Conservation (phyloP, 1,140 invertebrate genomes). For the Pachypeltis micranthus region DNA sequence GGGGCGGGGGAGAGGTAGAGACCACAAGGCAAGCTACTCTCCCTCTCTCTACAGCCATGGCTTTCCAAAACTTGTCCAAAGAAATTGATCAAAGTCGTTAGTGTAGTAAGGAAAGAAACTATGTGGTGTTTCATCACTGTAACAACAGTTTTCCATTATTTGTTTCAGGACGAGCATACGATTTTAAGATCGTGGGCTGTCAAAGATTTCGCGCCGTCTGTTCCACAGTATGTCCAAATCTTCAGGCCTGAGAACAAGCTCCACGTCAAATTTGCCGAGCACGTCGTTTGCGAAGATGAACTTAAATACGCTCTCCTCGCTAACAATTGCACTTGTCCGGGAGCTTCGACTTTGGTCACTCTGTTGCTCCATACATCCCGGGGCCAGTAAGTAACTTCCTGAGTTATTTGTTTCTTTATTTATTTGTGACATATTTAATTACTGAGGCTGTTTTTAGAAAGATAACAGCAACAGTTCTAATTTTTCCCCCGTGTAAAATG, state of each 20-base stretch:
- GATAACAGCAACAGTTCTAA: too few relatives aligned
- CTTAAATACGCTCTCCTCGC: slow-evolving; percentile 94
- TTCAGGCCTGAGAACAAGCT: slow-evolving; percentile 96
- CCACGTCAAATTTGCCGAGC: slow-evolving; percentile 95
- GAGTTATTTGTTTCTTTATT: not conserved
- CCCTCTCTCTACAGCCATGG: too few relatives aligned
- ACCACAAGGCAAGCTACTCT: too few relatives aligned
- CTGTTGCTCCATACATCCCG: slow-evolving; percentile 88
- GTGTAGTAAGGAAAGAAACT: too few relatives aligned
- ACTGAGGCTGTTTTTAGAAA: too few relatives aligned
- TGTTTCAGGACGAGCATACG: slow-evolving; percentile 78
- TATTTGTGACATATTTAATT: not conserved
- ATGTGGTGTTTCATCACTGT: too few relatives aligned
- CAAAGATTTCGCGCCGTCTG: slow-evolving; percentile 90
- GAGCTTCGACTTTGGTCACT: slow-evolving; percentile 90
- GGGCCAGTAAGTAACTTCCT: slow-evolving; percentile 82
- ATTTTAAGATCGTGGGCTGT: slow-evolving; percentile 96
- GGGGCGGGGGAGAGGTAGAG: too few relatives aligned
- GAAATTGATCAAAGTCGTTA: too few relatives aligned
- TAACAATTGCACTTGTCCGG: slow-evolving; percentile 96
- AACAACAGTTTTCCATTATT: too few relatives aligned
- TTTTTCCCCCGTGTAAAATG: not conserved
- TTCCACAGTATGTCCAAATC: slow-evolving; percentile 96
- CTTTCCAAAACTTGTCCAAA: too few relatives aligned
- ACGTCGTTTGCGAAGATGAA: slow-evolving; percentile 94